Percentiles rank a stretch among this genome's conserved stretches.
Conservation (phyloP, 2,888 invertebrate genomes). For the Andrena fulva region DNA sequence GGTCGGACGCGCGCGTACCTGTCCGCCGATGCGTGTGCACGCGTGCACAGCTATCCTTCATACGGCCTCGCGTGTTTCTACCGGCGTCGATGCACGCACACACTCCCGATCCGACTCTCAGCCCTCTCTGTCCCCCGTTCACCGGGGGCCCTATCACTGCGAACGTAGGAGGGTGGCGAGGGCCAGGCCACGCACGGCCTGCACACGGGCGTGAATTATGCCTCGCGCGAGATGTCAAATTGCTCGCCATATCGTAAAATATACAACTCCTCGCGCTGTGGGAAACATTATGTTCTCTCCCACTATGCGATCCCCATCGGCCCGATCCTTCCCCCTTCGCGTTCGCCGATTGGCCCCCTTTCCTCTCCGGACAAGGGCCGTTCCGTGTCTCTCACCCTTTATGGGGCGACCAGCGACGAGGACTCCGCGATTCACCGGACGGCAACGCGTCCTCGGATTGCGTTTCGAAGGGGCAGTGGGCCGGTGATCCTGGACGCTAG, state of each 20-base stretch:
- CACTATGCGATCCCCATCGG: constrained; percentile 37
- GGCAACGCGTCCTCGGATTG: not conserved
- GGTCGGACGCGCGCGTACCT: constrained; percentile 74
- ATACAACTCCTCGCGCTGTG: constrained; percentile 84
- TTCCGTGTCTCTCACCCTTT: constrained; percentile 33
- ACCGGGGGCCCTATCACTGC: constrained; percentile 38
- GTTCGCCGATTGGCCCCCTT: constrained; percentile 52
- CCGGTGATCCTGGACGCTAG: no score
- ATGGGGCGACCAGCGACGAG: constrained; percentile 3
- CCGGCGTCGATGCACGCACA: constrained; percentile 38
- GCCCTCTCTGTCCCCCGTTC: constrained; percentile 3
- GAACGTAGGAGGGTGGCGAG: constrained; percentile 51
- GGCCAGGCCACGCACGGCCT: constrained; percentile 58
- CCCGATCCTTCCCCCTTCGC: constrained; percentile 50
- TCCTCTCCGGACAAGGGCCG: not conserved
- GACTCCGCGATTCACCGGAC: not conserved
- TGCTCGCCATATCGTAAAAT: constrained; percentile 85
- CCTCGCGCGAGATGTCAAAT: constrained; percentile 85
- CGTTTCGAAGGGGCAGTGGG: not conserved
- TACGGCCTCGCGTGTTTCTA: constrained; percentile 45
- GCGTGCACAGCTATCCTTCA: constrained; percentile 49
- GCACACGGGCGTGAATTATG: constrained; percentile 83
- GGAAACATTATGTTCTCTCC: constrained; percentile 83
- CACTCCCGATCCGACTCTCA: not conserved
- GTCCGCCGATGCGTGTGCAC: constrained; percentile 57